Evolutionary conservation across 2,888 invertebrate species (phyloP), one percentile per base, ranked within the genome.

Genomic region (Caenorhabditis doughertyi): DNA sequence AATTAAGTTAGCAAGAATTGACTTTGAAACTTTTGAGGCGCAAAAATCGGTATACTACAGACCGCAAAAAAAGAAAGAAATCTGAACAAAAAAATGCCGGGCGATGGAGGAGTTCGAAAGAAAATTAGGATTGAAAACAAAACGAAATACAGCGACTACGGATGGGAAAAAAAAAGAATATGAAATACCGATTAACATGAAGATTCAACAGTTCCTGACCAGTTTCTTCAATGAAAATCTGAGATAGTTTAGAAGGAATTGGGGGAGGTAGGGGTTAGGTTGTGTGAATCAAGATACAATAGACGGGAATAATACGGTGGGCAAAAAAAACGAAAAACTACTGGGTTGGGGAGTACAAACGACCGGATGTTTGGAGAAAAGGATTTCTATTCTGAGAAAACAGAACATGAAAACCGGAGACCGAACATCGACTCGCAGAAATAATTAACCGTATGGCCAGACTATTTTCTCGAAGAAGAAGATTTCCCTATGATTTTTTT

Each of bases 391-490:
- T 56, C 70, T 62, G 25, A 47, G n/a, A n/a, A n/a, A 58, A 44
- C 25, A 62, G 60, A 70, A 77, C 42, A 39, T 44, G 65, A 76
- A 81, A 81, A 76, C 71, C 71, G 76, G 76, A 81, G 81, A 81
- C 81, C 81, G 76, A 76, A 76, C 70, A 71, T 65, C 71, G 62
- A 81, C 81, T 76, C 81, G 81, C 81, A 71, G 55, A 47, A 11
- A 35, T 25, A 58, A 55, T 16, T 65, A 81, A 76, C 81, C 81
- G 81, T 81, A 81, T 42, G 23, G 55, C 80, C 58, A 27, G 47
- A 9, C 23, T 51, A 58, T 67, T 68, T 58, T 13, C 16, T 42
- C 27, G 42, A n/a, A 42, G 27, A 58, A 35, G 32, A 58, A 23
- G 21, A 35, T 39, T 9, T 13, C 39, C 16, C 39, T 39, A 39